Evolutionary conservation across 1,140 invertebrate genomes (phyloP).

Genomic region (Coboldia fuscipes): DNA sequence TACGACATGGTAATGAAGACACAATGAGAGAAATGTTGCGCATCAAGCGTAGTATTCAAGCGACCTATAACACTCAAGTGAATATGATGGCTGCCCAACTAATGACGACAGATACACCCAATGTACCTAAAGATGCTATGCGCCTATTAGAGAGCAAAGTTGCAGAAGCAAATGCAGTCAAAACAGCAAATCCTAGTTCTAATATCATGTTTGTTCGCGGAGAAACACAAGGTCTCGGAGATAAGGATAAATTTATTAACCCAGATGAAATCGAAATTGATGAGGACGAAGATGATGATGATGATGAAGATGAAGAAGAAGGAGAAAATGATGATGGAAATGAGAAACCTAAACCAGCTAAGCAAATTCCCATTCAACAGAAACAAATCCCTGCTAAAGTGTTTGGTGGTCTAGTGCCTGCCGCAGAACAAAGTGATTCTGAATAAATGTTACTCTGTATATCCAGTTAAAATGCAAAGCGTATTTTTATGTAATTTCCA

Average conservation of each 20-base stretch:
- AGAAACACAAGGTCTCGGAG: conserved; percentile 53
- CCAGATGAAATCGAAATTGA: conserved; percentile 89
- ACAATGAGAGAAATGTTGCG: conserved; percentile 98
- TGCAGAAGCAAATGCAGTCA: conserved; percentile 25
- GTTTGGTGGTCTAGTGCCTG: conserved; percentile 47
- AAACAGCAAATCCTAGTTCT: conserved; percentile 21
- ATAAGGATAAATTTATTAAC: conserved; percentile 57
- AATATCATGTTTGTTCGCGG: conserved; percentile 71
- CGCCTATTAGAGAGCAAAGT: conserved; percentile 68
- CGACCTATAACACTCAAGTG: conserved; percentile 88
- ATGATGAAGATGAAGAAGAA: conserved; percentile 38
- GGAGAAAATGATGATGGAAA: conserved; percentile 28
- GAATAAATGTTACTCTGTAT: too few species aligned
- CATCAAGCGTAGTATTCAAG: conserved; percentile 93
- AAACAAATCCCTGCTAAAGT: conserved; percentile 64
- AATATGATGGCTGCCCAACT: conserved; percentile 98
- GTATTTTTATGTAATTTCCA: too few species aligned
- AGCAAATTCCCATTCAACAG: conserved; percentile 50
- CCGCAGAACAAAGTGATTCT: conserved; percentile 2
- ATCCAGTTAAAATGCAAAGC: too few species aligned
- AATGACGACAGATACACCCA: conserved; percentile 52
- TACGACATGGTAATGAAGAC: conserved; percentile 98
- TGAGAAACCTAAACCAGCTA: conserved; percentile 34
- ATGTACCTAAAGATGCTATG: conserved; percentile 65
- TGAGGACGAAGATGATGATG: conserved; percentile 54